phyloP scores from a whole-genome alignment of 2,888 invertebrate genomes.

The Pachymerium ferrugineum region DNA sequence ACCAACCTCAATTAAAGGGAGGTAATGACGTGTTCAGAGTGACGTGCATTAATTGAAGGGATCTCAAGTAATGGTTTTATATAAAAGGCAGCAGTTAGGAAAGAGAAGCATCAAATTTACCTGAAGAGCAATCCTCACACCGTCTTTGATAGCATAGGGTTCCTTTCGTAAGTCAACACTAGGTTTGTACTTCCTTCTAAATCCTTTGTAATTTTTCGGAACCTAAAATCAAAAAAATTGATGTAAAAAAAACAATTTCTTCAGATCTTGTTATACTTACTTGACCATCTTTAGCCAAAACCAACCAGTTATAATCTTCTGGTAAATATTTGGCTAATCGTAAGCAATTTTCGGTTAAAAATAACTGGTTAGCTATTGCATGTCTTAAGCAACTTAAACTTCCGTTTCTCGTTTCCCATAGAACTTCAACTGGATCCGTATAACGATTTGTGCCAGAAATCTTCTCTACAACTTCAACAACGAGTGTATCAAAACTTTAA shows the following conservation, averaged over 20 bases:
- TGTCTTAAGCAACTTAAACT: background rate
- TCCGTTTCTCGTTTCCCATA: background rate
- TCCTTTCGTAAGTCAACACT: constrained; percentile 44
- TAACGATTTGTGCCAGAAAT: background rate
- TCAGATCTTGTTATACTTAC: background rate
- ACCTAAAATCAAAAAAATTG: background rate
- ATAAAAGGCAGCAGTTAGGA: background rate
- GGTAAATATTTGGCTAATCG: constrained; percentile 12
- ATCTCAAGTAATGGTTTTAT: background rate
- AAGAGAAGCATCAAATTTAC: constrained; percentile 39
- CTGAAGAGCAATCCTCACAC: constrained; percentile 46
- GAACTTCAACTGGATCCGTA: background rate
- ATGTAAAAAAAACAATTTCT: background rate
- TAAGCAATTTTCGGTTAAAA: constrained; percentile 1
- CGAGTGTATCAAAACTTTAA: background rate
- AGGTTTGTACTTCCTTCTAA: constrained; percentile 40
- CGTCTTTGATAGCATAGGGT: constrained; percentile 45
- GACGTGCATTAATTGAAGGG: background rate
- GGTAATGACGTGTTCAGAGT: background rate
- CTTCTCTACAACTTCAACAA: background rate
- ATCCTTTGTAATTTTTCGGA: background rate
- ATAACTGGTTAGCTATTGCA: background rate
- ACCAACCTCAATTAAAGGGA: background rate
- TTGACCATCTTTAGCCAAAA: background rate
- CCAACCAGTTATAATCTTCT: background rate